Evolutionary conservation across 1,140 invertebrate genomes (phyloP).

Genomic region (Leptopilina clavipes): DNA sequence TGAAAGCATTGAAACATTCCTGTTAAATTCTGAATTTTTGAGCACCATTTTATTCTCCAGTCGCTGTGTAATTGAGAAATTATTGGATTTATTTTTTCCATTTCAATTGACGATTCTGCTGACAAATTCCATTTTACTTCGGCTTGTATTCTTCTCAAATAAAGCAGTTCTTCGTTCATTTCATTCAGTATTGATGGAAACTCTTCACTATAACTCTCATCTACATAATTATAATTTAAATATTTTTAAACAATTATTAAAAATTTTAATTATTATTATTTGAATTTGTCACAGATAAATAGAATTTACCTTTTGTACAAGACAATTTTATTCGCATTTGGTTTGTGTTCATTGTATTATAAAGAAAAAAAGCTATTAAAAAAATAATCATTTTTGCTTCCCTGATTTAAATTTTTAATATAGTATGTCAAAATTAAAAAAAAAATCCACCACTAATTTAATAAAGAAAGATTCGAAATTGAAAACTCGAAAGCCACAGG

Average conservation of each 20-base stretch:
- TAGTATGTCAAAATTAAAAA: neutral
- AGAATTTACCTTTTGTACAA: neutral
- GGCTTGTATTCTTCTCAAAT: constrained; percentile 45
- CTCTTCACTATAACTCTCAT: neutral
- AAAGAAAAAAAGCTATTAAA: neutral
- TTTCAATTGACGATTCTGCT: constrained; percentile 4
- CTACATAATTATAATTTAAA: neutral
- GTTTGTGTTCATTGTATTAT: neutral
- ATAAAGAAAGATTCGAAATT: neutral
- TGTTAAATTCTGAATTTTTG: neutral
- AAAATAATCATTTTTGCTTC: neutral
- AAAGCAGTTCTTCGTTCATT: constrained; percentile 49
- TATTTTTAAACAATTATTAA: no score
- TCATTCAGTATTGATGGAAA: constrained; percentile 21
- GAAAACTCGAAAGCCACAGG: neutral
- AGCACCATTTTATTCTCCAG: neutral
- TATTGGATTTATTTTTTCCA: neutral
- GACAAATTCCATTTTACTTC: constrained; percentile 48
- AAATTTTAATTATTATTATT: neutral
- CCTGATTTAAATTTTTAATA: no score
- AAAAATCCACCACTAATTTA: neutral
- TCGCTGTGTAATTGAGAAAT: neutral
- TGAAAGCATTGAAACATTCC: neutral
- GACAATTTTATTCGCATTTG: neutral
- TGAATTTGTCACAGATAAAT: no score